Conservation (phyloP, 2,888 invertebrate genomes). For the Reticulitermes lucifugus region DNA sequence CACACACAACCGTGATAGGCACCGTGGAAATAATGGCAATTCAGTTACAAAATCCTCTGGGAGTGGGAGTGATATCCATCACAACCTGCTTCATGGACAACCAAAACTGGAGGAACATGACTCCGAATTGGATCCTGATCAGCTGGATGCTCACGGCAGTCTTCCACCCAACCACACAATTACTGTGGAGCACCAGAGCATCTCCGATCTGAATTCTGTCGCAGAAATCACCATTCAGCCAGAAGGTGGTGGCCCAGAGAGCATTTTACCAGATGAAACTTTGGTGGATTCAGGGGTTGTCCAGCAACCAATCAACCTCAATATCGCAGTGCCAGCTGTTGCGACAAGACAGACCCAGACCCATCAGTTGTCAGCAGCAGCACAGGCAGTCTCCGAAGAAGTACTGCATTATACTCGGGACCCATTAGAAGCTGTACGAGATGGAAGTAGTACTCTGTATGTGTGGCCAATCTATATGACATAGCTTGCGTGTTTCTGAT, state of each 20-base stretch:
- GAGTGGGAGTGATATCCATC: background rate
- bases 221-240: slow-evolving; percentile 50
- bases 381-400: slow-evolving; percentile 56
- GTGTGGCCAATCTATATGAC: slow-evolving; percentile 61
- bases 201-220: slow-evolving; percentile 47
- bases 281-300: slow-evolving; percentile 50
- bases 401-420: slow-evolving; percentile 58
- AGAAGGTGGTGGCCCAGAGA: slow-evolving; percentile 43
- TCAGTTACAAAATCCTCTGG: background rate
- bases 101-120: slow-evolving; percentile 47
- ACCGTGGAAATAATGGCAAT: background rate
- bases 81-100: background rate
- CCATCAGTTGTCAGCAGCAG: slow-evolving; percentile 52
- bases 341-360: slow-evolving; percentile 46
- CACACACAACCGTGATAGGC: slow-evolving; percentile 69
- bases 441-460: slow-evolving; percentile 63
- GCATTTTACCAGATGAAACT: slow-evolving; percentile 55
- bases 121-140: slow-evolving; percentile 37
- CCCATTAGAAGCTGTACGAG: slow-evolving; percentile 62
- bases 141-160: slow-evolving; percentile 23
- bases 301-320: slow-evolving; percentile 55
- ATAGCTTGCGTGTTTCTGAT: slow-evolving; percentile 47
- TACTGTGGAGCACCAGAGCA: slow-evolving; percentile 42
- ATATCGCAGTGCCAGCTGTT: slow-evolving; percentile 53
- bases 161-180: slow-evolving; percentile 34